phyloP scores from a whole-genome alignment of 1,140 invertebrate species.

The Macrobrachium rosenbergii region DNA sequence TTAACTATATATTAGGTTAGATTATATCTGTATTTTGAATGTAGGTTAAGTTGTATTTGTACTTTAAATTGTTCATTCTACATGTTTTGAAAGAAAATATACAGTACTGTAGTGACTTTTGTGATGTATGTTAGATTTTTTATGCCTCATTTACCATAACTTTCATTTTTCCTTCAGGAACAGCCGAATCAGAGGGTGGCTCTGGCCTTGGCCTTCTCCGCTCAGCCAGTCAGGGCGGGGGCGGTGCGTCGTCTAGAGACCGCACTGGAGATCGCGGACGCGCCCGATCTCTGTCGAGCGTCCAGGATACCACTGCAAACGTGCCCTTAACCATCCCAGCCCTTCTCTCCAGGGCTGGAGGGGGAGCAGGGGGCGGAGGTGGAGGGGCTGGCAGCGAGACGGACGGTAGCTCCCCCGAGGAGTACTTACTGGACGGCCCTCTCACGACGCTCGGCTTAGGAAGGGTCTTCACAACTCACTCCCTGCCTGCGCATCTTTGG shows the following conservation, averaged over 20 bases:
- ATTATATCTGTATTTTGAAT: too few species aligned
- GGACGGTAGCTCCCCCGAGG: slow-evolving; percentile 76
- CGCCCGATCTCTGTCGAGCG: slow-evolving; percentile 85
- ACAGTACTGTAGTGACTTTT: too few species aligned
- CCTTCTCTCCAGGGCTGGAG: slow-evolving; percentile 68
- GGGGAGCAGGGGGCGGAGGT: slow-evolving; percentile 69
- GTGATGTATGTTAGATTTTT: background rate
- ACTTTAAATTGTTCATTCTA: too few species aligned
- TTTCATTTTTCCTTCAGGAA: slow-evolving; percentile 11
- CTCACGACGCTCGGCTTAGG: slow-evolving; percentile 73
- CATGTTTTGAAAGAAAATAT: too few species aligned
- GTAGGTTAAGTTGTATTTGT: too few species aligned
- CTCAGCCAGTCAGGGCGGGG: slow-evolving; percentile 61
- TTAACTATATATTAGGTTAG: too few species aligned
- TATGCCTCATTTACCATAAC: background rate
- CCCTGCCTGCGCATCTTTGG: slow-evolving; percentile 91
- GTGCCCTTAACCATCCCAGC: slow-evolving; percentile 75
- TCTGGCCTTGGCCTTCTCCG: slow-evolving; percentile 58
- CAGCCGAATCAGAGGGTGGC: slow-evolving; percentile 41
- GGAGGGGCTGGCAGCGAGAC: slow-evolving; percentile 76
- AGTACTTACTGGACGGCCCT: slow-evolving; percentile 70
- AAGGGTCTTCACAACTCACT: slow-evolving; percentile 87
- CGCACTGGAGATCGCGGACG: slow-evolving; percentile 81
- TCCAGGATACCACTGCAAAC: slow-evolving; percentile 79
- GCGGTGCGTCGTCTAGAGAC: slow-evolving; percentile 67